A percentile compares a stretch with the other conserved stretches of the same genome.
Conservation (phyloP, 2,113 vertebrate species). For the Stomatorhinus ivindoensis region DNA sequence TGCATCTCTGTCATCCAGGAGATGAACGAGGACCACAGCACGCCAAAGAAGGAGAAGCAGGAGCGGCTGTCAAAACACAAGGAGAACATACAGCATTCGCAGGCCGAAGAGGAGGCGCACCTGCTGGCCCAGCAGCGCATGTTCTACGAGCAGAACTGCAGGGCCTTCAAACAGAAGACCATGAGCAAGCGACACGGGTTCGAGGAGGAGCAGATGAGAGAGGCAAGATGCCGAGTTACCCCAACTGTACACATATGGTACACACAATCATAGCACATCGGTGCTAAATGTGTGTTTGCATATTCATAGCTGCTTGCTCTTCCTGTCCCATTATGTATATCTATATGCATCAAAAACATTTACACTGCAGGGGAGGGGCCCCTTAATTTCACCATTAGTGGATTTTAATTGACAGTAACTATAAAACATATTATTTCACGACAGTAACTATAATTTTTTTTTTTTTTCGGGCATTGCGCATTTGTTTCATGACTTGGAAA, state of each 20-base stretch:
- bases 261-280: not conserved
- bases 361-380: not conserved
- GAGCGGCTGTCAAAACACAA: conserved; percentile 97
- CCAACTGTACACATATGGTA: not conserved
- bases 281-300: too few species aligned
- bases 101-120: conserved; percentile 95
- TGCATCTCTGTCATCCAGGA: conserved; percentile 67
- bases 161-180: conserved; percentile 85
- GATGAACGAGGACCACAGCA: conserved; percentile 98
- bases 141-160: conserved; percentile 90
- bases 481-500: not conserved
- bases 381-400: not conserved
- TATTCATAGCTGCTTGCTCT: not conserved
- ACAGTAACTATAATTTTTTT: too few species aligned
- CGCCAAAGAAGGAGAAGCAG: conserved; percentile 98
- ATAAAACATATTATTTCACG: too few species aligned
- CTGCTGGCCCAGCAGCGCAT: conserved; percentile 90
- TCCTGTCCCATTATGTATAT: not conserved
- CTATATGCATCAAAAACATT: not conserved
- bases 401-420: not conserved
- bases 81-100: conserved; percentile 97
- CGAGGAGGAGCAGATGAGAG: conserved; percentile 95
- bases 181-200: conserved; percentile 86
- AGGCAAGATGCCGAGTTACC: conserved; percentile 58
- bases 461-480: not conserved